Evolutionary conservation across 1,140 invertebrate species (phyloP).

Genomic region (Aphelinus certus): DNA sequence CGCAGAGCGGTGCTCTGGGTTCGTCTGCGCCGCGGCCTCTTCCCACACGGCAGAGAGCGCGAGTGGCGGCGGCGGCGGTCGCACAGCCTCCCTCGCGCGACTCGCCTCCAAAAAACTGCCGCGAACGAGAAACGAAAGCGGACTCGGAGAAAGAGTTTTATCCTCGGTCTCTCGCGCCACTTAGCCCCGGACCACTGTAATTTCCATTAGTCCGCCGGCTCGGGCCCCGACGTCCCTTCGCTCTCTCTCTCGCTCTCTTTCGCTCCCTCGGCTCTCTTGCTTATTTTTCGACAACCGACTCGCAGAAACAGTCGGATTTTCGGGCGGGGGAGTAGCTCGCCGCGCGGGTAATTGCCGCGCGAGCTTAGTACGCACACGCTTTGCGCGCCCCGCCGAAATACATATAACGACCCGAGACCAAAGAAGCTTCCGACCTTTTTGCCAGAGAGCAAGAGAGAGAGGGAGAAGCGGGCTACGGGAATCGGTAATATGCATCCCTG

Average conservation of each 20-base stretch:
- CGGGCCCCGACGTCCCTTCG: background rate
- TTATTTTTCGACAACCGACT: conserved; percentile 4
- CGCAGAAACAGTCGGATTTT: conserved; percentile 26
- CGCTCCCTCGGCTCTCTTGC: conserved; percentile 26
- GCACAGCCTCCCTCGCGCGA: background rate
- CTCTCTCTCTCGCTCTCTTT: conserved; percentile 17
- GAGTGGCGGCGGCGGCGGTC: background rate
- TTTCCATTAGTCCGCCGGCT: conserved; percentile 32
- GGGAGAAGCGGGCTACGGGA: background rate
- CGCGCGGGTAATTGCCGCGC: conserved; percentile 30
- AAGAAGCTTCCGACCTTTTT: no score
- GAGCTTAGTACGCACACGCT: background rate
- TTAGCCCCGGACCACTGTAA: conserved; percentile 39
- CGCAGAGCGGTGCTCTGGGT: no score
- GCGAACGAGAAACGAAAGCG: no score
- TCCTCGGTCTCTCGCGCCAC: conserved; percentile 33
- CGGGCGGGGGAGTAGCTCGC: conserved; percentile 34
- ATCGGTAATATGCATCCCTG: background rate
- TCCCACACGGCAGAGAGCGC: background rate
- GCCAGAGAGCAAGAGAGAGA: background rate
- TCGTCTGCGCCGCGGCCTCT: no score
- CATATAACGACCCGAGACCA: no score
- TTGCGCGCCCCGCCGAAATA: no score
- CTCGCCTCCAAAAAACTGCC: no score
- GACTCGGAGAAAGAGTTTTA: conserved; percentile 15